These are phyloP conservation scores for Ophion costatus DNA, from an alignment of 2,888 invertebrate genomes.

Conservation along the genomic window DNA sequence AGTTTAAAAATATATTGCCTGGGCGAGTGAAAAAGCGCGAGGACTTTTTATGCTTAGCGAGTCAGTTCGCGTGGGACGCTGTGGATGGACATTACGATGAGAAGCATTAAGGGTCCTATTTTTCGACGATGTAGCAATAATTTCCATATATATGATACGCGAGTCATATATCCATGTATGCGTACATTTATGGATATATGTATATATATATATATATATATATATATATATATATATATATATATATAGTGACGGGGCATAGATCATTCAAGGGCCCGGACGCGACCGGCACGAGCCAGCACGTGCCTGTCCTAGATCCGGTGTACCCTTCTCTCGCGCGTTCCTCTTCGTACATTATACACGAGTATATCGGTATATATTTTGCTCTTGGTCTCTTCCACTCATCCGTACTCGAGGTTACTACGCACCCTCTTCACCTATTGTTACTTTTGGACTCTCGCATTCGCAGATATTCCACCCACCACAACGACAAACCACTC, in stretches of 20 bases:
- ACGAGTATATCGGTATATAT: constrained; percentile 7
- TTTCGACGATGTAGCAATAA: constrained; percentile 74
- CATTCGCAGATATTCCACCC: constrained; percentile 74
- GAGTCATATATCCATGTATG: constrained; percentile 62
- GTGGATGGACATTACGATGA: constrained; percentile 65
- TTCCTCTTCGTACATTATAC: constrained; percentile 8
- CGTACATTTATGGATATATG: constrained; percentile 50
- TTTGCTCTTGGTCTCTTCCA: constrained; percentile 14
- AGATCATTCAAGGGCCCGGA: constrained; percentile 78
- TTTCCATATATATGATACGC: constrained; percentile 70
- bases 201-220: constrained; percentile 55
- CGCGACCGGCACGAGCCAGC: constrained; percentile 78
- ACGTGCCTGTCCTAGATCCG: constrained; percentile 76
- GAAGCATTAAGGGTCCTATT: constrained; percentile 70
- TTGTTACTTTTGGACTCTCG: constrained; percentile 63
- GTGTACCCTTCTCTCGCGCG: constrained; percentile 65
- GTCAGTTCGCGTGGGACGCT: constrained; percentile 53
- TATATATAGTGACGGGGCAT: constrained; percentile 75
- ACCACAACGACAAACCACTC: constrained; percentile 80
- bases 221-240: constrained; percentile 25
- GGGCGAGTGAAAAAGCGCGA: constrained; percentile 28
- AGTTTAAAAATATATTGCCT: constrained; percentile 47
- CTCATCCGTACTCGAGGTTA: constrained; percentile 54
- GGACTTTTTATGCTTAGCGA: constrained; percentile 43
- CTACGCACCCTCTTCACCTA: constrained; percentile 61